These are phyloP conservation scores for Moxostoma hubbsi DNA, from an alignment of 2,797 vertebrate genomes.

Conservation along the genomic window DNA sequence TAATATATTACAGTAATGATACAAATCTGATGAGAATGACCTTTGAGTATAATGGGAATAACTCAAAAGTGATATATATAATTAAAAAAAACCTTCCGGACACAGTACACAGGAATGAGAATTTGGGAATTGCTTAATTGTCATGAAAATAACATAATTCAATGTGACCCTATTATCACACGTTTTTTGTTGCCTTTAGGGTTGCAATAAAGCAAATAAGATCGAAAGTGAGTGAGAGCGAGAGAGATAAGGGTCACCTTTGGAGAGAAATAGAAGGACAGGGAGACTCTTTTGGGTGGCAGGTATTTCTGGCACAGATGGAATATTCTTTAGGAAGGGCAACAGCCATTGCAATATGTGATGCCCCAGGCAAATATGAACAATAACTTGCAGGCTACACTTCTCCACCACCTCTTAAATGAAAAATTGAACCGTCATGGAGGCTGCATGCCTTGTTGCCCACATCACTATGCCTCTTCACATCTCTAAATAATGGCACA, in stretches of 20 bases:
- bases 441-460: conserved; percentile 53
- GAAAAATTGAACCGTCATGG: conserved; percentile 67
- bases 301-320: conserved; percentile 49
- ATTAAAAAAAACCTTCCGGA: too few relatives aligned
- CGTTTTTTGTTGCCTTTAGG: not conserved
- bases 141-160: too few relatives aligned
- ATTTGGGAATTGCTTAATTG: too few relatives aligned
- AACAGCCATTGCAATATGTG: conserved; percentile 33
- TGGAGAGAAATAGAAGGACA: conserved; percentile 44
- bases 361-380: conserved; percentile 57
- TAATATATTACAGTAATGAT: too few relatives aligned
- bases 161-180: too few relatives aligned
- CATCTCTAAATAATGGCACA: conserved; percentile 48
- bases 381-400: conserved; percentile 57
- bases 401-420: conserved; percentile 55
- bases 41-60: too few relatives aligned
- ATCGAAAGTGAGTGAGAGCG: not conserved
- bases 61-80: too few relatives aligned
- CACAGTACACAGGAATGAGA: too few relatives aligned
- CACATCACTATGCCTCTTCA: conserved; percentile 41
- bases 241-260: conserved; percentile 54
- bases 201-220: conserved; percentile 16
- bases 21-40: too few relatives aligned
- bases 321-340: conserved; percentile 50
- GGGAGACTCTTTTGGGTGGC: conserved; percentile 44